phyloP scores from a whole-genome alignment of 2,113 vertebrate species.

The Odocoileus hemionus region DNA sequence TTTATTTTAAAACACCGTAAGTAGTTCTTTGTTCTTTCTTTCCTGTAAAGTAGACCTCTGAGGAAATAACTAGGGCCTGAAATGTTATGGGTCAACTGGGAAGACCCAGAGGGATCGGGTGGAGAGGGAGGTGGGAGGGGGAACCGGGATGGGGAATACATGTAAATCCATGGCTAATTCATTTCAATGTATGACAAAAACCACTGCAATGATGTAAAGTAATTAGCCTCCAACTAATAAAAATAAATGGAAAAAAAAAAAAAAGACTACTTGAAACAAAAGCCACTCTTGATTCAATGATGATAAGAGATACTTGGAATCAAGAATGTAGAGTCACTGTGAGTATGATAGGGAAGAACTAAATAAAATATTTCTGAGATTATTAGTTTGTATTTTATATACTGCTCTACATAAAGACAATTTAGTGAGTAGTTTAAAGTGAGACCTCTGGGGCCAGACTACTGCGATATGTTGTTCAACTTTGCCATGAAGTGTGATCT shows the following conservation, averaged over 20 bases:
- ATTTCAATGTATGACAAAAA: too few relatives aligned
- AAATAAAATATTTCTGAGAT: background rate
- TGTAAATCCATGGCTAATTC: too few relatives aligned
- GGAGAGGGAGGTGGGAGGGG: too few relatives aligned
- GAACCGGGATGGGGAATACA: too few relatives aligned
- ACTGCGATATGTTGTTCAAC: background rate
- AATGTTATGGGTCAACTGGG: background rate
- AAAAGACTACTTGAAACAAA: background rate
- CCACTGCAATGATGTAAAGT: too few relatives aligned
- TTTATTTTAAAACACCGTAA: slow-evolving; percentile 20
- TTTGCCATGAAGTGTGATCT: background rate
- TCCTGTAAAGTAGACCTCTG: background rate
- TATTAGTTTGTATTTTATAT: background rate
- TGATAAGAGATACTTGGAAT: background rate
- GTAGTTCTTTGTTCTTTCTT: slow-evolving; percentile 39
- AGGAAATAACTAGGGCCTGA: background rate
- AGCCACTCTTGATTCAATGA: background rate
- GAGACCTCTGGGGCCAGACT: background rate
- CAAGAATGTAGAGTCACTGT: background rate
- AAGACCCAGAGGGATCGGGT: too few relatives aligned
- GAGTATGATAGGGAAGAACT: background rate
- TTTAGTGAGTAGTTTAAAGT: background rate
- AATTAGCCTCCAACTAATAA: too few relatives aligned
- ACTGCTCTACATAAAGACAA: background rate
- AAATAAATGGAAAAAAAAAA: too few relatives aligned